Evolutionary conservation across 2,888 invertebrate species (phyloP).

Genomic region (Schizaphis graminum): DNA sequence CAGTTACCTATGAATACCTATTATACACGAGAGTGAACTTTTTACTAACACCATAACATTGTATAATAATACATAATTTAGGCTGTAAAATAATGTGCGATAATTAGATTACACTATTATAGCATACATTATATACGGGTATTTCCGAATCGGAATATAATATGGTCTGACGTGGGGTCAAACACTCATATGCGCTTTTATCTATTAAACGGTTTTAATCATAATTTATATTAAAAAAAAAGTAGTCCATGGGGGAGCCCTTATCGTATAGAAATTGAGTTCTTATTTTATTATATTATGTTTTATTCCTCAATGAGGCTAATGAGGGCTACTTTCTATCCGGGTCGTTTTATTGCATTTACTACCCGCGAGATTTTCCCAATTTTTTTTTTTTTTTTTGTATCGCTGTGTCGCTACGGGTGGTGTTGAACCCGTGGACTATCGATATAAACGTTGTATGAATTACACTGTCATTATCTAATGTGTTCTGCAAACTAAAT

Average conservation of each 20-base stretch:
- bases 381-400: background rate
- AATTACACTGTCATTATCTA: background rate
- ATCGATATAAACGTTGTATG: background rate
- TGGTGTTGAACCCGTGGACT: background rate
- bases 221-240: constrained; percentile 32
- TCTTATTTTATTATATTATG: background rate
- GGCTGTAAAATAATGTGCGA: background rate
- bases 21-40: background rate
- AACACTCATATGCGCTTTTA: constrained; percentile 15
- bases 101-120: constrained; percentile 4
- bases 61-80: constrained; percentile 9
- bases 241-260: constrained; percentile 49
- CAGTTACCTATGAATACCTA: background rate
- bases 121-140: constrained; percentile 45
- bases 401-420: background rate
- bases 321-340: constrained; percentile 61
- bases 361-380: background rate
- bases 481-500: background rate
- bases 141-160: constrained; percentile 16
- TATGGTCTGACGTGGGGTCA: background rate
- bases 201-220: constrained; percentile 45
- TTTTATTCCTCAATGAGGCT: constrained; percentile 9
- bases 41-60: background rate
- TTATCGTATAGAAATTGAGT: constrained; percentile 26
- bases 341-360: constrained; percentile 53